Conservation (phyloP, 2,888 invertebrate genomes). For the Lissocephala sabroskyi region DNA sequence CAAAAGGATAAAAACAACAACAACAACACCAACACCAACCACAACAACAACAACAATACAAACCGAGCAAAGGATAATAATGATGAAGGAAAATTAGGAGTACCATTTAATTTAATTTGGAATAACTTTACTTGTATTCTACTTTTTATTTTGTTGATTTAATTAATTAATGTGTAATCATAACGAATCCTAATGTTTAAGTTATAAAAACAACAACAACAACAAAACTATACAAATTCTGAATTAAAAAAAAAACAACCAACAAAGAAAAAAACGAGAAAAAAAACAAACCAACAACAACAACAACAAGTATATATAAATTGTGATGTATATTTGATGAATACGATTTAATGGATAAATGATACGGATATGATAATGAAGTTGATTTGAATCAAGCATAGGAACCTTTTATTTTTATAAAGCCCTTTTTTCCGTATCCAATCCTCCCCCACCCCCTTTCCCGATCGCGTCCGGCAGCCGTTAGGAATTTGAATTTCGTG, state of each 20-base stretch:
- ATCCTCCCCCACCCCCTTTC: neutral
- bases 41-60: conserved; percentile 22
- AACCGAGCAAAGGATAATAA: conserved; percentile 12
- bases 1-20: conserved; percentile 19
- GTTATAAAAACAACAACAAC: neutral
- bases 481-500: neutral
- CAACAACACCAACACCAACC: conserved; percentile 22
- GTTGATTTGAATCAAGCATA: conserved; percentile 28
- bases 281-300: conserved; percentile 1
- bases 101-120: conserved; percentile 43
- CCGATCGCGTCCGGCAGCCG: neutral
- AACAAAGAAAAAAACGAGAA: conserved; percentile 22
- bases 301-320: conserved; percentile 52
- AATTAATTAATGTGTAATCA: conserved; percentile 42
- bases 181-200: neutral
- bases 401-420: conserved; percentile 39
- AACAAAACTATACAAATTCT: neutral
- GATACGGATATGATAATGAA: conserved; percentile 62
- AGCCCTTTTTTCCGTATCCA: no score
- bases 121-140: conserved; percentile 43
- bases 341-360: conserved; percentile 50
- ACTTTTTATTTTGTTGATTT: conserved; percentile 58
- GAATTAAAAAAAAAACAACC: conserved; percentile 11
- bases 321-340: conserved; percentile 64
- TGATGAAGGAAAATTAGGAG: conserved; percentile 12